Evolutionary conservation across 2,113 vertebrate species (phyloP).

Genomic region (Myiagra hebetior): DNA sequence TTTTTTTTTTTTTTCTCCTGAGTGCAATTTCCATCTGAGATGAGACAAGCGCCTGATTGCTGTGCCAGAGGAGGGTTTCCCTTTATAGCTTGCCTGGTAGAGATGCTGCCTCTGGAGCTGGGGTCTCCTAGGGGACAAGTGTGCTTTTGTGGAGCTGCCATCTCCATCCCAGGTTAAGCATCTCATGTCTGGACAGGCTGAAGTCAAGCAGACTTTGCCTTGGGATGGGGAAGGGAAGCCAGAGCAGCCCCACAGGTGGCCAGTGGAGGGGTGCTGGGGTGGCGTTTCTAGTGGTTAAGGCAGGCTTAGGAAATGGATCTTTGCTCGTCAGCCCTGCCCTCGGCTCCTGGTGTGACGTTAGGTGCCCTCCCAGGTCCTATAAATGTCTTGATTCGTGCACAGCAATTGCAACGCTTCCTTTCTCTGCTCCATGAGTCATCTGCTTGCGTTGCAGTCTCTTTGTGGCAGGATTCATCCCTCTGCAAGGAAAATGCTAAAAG

Average conservation of each 20-base stretch:
- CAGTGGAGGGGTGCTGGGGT: not conserved
- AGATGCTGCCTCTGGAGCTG: not conserved
- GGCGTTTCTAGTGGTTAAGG: not conserved
- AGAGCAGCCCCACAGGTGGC: not conserved
- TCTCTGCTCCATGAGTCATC: constrained; percentile 18
- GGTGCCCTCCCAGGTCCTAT: not conserved
- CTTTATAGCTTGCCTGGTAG: constrained; percentile 48
- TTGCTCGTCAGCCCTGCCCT: not conserved
- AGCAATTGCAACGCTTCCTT: not conserved
- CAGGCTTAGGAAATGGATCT: not conserved
- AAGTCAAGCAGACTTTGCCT: not conserved
- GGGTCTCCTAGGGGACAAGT: not conserved
- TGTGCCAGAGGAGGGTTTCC: constrained; percentile 50
- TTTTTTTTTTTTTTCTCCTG: not conserved
- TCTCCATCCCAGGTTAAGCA: not conserved
- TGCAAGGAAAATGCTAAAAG: not conserved
- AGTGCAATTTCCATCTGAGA: constrained; percentile 59
- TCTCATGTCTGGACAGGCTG: not conserved
- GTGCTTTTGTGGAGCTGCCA: not conserved
- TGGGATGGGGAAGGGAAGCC: not conserved
- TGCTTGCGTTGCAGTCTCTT: constrained; percentile 8
- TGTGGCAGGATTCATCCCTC: not conserved
- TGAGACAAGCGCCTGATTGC: constrained; percentile 58
- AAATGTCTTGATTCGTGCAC: not conserved
- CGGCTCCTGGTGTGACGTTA: accelerated